Percentiles rank a stretch among this genome's conserved stretches.
Evolutionary conservation across 2,113 vertebrate species (phyloP).

Genomic region (Pseudorhombus dupliciocellatus): DNA sequence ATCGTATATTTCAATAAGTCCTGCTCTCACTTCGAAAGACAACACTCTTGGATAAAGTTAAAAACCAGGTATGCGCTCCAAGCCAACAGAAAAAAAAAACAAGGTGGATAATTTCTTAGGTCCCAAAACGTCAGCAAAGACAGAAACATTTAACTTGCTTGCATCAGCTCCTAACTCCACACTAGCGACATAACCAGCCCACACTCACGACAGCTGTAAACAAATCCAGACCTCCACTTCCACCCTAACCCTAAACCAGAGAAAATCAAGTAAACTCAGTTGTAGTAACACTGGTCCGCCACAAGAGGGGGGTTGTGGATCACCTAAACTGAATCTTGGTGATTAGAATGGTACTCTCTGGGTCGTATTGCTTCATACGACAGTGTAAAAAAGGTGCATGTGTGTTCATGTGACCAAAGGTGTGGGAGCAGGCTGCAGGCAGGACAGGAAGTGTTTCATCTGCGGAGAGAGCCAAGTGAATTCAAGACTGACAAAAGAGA

Average conservation of each 20-base stretch:
- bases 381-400: not conserved
- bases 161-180: not conserved
- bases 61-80: not conserved
- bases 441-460: slow-evolving; percentile 60
- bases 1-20: not conserved
- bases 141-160: not conserved
- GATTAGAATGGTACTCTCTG: not conserved
- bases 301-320: slow-evolving; percentile 50
- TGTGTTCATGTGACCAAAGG: slow-evolving; percentile 26
- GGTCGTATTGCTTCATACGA: not conserved
- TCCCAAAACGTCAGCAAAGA: not conserved
- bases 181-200: not conserved
- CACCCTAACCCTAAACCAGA: not conserved
- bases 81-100: not conserved
- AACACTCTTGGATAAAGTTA: not conserved
- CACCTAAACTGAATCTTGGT: not conserved
- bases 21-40: not conserved
- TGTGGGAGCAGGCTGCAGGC: slow-evolving; percentile 35
- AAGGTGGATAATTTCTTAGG: not conserved
- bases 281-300: slow-evolving; percentile 32
- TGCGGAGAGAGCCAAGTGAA: slow-evolving; percentile 59
- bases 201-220: not conserved
- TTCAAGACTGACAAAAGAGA: slow-evolving; percentile 22
- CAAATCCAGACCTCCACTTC: not conserved
- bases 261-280: not conserved